Base-by-base conservation (phyloP, 1,140 invertebrate species). In the Habropoda laboriosa region DNA sequence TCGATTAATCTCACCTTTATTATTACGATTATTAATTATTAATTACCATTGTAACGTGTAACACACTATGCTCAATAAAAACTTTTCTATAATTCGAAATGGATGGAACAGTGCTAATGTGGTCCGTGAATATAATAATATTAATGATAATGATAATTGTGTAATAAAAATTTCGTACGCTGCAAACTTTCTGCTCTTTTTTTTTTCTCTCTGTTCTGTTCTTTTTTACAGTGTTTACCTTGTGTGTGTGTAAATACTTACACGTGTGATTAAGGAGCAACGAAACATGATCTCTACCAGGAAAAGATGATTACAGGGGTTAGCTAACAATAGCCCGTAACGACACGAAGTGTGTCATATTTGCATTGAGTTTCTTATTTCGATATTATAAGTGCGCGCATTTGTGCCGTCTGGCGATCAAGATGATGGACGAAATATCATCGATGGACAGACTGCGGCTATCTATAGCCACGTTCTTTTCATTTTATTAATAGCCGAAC, bases 21-120 rank as follows among this genome's bases (percentile, higher is more conserved):
- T 66, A 88, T 78, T 61, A 77, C 79, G 66, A 77, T 88, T 68
- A 91, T 89, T 89, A 89, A 88, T 89, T 68, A 68, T 35, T 24
- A 49, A n/a, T 82, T 82, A 86, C 77, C 76, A 87, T 82, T 89
- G 84, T 91, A 91, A 89, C 83, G 87, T 91, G 90, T 92, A 92
- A 90, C 83, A n/a, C n/a, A 88, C 66, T 91, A 90, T 91, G 90
- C 91, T 92, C 91, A 91, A 92, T 92, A 92, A 92, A 92, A 84
- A 90, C 81, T 91, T 92, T 92, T 92, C 88, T 92, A 92, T 89
- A 87, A 90, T 84, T 83, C 75, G 66, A 84, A 85, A n/a, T 35
- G 18, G 24, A n/a, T 71, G 75, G n/a, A 68, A 47, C 27, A 47
- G 21, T 40, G 38, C 42, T 68, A 13, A 45, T 53, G 30, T 66